Base-by-base conservation (phyloP, 1,140 invertebrate genomes). In the Drosophila sproati region DNA sequence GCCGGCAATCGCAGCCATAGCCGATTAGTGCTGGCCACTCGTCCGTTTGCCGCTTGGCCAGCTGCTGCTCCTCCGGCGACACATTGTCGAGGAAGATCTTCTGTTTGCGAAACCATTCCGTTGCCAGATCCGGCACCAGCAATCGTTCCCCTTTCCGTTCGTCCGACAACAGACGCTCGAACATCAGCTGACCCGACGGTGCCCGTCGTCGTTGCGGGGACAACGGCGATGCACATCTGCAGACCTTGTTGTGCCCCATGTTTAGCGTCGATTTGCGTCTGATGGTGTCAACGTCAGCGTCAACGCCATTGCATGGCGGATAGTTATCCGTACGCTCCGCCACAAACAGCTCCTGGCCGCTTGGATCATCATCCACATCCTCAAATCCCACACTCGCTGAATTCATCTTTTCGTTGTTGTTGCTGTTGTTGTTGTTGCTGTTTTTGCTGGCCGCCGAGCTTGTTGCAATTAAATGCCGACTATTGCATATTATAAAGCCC, bases 41-140 rank as follows among this genome's bases (percentile, higher is more conserved):
- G 3, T 31, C 5, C 12, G 41, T 4, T 43, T 43, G 47, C 5
- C 28, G 8, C 6, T 3, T n/a, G 5, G 7, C 12, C 39, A 41
- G 10, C 59, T 34, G 2, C 68, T 63, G 32, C 50, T 83, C 62
- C n/a, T 55, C 34, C 0, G 39, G 0, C 3, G 50, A 71, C 0
- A 83, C 57, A 29, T 45, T 62, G 62, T 88, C 85, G 28, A 75
- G 50, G 5, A 70, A 85, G 5, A 55, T 6, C 48, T 91, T 91
- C 20, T 91, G 88, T 41, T 79, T 85, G 51, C 83, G 89, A 39
- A 74, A 91, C 88, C 88, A 91, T 3, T 83, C 75, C 28, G 88
- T 91, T 35, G 88, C 88, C 72, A 88, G 48, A 4, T 91, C 88
- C 2, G 88, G 88, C 8, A 91, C 80, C n/a, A 88, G 47, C 45